Conservation (phyloP, 2,888 invertebrate genomes). For the Mesodorylaimus sp. region DNA sequence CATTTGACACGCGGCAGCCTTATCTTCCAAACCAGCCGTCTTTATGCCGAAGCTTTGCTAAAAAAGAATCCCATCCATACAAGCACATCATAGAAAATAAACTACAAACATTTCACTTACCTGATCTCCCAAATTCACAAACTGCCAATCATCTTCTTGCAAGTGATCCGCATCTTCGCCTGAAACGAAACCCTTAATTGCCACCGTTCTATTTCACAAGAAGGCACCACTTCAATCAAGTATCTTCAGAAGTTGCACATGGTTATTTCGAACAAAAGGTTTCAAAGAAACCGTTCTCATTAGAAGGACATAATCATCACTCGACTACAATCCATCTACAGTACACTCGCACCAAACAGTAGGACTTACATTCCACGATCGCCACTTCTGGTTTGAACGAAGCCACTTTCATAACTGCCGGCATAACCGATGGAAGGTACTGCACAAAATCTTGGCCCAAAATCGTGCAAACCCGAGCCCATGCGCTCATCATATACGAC, state of each 20-base stretch:
- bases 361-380: conserved; percentile 53
- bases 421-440: conserved; percentile 84
- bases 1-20: conserved; percentile 89
- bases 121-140: conserved; percentile 76
- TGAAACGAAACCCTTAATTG: conserved; percentile 15
- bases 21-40: conserved; percentile 81
- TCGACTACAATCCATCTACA: too few relatives aligned
- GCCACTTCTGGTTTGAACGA: conserved; percentile 82
- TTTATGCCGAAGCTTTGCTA: conserved; percentile 75
- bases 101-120: conserved; percentile 17
- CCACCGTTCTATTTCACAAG: neutral
- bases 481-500: conserved; percentile 90
- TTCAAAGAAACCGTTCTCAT: too few relatives aligned
- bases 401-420: conserved; percentile 73
- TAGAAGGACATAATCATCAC: too few relatives aligned
- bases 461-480: conserved; percentile 95
- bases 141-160: conserved; percentile 80
- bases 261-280: too few relatives aligned
- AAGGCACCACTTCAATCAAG: too few relatives aligned
- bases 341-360: too few relatives aligned
- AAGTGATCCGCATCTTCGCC: conserved; percentile 47
- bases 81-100: neutral
- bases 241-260: too few relatives aligned
- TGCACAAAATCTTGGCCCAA: conserved; percentile 66
- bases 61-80: neutral